phyloP scores from a whole-genome alignment of 2,797 vertebrate species.

The Oreochromis mossambicus region DNA sequence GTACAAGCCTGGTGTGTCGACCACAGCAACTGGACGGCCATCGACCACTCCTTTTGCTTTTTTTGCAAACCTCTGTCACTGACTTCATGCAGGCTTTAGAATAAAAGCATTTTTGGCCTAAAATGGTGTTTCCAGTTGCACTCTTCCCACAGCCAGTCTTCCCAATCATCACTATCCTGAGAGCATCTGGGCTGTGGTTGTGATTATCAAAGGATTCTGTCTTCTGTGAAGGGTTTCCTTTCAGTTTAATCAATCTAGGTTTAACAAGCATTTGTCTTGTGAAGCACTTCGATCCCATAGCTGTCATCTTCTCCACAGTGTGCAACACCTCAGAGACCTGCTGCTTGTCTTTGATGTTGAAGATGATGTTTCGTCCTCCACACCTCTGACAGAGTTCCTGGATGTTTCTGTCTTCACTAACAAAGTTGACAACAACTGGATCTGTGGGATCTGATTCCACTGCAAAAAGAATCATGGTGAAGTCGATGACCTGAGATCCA shows the following conservation, averaged over 20 bases:
- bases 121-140: slow-evolving; percentile 33
- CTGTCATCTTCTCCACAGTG: neutral
- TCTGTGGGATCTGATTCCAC: neutral
- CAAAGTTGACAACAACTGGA: neutral
- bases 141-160: slow-evolving; percentile 48
- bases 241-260: accelerated
- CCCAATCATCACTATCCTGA: slow-evolving; percentile 44
- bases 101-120: neutral
- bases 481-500: slow-evolving; percentile 5
- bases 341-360: neutral
- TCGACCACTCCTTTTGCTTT: slow-evolving; percentile 1
- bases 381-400: neutral
- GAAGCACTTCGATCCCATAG: neutral
- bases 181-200: neutral
- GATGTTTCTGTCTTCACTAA: neutral
- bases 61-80: slow-evolving; percentile 16
- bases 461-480: slow-evolving; percentile 35
- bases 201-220: neutral
- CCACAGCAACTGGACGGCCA: neutral
- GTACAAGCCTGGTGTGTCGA: slow-evolving; percentile 43
- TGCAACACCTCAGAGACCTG: neutral
- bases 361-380: neutral
- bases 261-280: neutral
- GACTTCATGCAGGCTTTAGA: neutral
- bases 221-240: neutral